Evolutionary conservation across 2,797 vertebrate genomes (phyloP).

Genomic region (Smutsia temminckii): DNA sequence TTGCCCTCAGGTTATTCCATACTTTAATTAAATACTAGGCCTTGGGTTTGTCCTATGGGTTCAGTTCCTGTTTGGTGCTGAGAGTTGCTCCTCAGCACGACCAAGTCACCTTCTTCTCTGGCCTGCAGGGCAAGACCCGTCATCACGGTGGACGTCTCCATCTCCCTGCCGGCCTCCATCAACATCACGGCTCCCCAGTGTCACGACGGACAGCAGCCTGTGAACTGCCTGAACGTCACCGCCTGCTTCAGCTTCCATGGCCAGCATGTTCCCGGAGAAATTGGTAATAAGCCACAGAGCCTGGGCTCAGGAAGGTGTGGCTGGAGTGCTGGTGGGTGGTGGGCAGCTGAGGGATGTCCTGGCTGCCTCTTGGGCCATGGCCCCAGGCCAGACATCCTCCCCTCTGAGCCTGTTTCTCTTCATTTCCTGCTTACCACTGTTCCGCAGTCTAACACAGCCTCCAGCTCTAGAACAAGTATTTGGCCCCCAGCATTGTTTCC

Average conservation of each 20-base stretch:
- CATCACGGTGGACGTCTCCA: slow-evolving; percentile 92
- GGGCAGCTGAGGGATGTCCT: background rate
- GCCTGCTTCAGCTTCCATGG: slow-evolving; percentile 93
- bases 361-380: background rate
- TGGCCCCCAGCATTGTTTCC: background rate
- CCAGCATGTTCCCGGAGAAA: slow-evolving; percentile 92
- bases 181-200: slow-evolving; percentile 97
- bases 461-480: background rate
- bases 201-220: slow-evolving; percentile 91
- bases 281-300: slow-evolving; percentile 87
- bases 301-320: background rate
- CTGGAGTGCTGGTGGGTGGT: background rate
- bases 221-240: slow-evolving; percentile 94
- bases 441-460: background rate
- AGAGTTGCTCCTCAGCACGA: background rate
- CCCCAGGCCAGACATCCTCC: too few relatives aligned
- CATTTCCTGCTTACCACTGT: background rate
- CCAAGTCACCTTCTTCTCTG: slow-evolving; percentile 39
- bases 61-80: background rate
- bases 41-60: background rate
- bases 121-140: slow-evolving; percentile 92
- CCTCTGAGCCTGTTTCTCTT: background rate
- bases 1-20: background rate
- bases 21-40: slow-evolving; percentile 13
- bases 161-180: slow-evolving; percentile 94